Evolutionary conservation across 1,140 invertebrate species (phyloP), one percentile per base, ranked within the genome.

Genomic region (Drosophila equinoxialis): DNA sequence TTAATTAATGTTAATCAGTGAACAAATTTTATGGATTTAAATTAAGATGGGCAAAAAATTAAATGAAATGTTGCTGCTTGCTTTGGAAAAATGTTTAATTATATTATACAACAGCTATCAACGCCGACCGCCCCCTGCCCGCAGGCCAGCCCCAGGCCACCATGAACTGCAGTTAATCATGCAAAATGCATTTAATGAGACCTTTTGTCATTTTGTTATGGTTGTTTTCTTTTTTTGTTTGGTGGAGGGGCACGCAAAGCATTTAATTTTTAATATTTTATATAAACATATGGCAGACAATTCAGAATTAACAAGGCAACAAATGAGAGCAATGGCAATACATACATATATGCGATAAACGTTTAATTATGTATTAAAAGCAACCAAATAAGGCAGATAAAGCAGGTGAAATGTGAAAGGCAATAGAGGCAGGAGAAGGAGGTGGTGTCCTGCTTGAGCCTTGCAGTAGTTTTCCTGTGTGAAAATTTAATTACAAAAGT

Each of bases 401-500:
- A 51, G 42, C 30, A 48, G 17, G 17, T 17, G 7, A 45, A 14
- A 45, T 2, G 7, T 3, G 17, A 20, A 23, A 51, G 4, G 20
- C 8, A 8, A 20, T 23, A 4, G 45, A 5, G 4, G 3, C 2
- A 5, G 17, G 8, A 7, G 7, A 20, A 20, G 17, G 45, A 30
- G 6, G 6, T 30, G 6, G 30, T 39, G 37, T 39, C 37, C 37
- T n/a, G 45, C 30, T 30, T 39, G 54, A 62, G 71, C 63, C 68
- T 65, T 65, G 8, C 68, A 65, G 68, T 68, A 83, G 67, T 59
- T 82, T 42, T 26, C 10, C 45, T 20, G 45, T 51, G 37, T 39
- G 17, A 54, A 85, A 87, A 70, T 80, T 79, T 89, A 89, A 89
- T 89, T 89, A 83, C 71, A 74, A 89, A 67, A 78, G 72, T 87